Evolutionary conservation across 2,888 invertebrate species (phyloP), one percentile per base, ranked within the genome.

Genomic region (Agapetus fuscipes): DNA sequence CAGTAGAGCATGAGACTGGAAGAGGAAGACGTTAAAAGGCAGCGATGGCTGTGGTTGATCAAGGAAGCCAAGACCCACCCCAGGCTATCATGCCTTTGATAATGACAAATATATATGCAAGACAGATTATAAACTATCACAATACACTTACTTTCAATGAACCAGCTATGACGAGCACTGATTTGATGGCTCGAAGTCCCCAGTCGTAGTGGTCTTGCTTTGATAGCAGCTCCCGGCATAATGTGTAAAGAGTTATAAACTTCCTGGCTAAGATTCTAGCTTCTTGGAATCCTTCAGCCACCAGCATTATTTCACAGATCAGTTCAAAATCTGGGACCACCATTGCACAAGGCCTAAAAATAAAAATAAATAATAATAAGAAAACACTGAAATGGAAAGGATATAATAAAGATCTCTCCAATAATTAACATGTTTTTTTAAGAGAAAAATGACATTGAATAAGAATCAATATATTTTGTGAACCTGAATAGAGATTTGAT

Each of bases 171-270:
- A 95, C 94, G 35, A 95, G 66, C 30, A 95, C 93, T 36, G 94
- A 94, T 60, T 95, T 95, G 52, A 95, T 94, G 37, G 95, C 95
- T 51, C 95, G 66, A 37, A 95, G 68, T 25, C 95, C 95, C 94
- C 94, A 91, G 71, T 95, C 95, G 56, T 95, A 95, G 60, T 95
- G 95, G 59, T 95, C 94, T 61, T 93, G 88, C 58, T 93, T 93
- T 30, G 93, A 94, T 3, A 95, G 67, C 49, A 95, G 64, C 59
- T 95, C 94, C 49, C 78, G 78, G 57, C 94, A 94, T 48, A 95
- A 66, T 3, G 84, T 88, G 61, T 94, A 93, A 9, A 94, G 71
- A 0, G 94, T 93, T 56, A 95, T 90, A 61, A 95, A 94, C 65
- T 95, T 95, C 48, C 91, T 75, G 14, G 94, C 93, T 43, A 94